phyloP scores from a whole-genome alignment of 37 sponge, comb jelly and placozoan genomes.

The Haliclona indistincta region DNA sequence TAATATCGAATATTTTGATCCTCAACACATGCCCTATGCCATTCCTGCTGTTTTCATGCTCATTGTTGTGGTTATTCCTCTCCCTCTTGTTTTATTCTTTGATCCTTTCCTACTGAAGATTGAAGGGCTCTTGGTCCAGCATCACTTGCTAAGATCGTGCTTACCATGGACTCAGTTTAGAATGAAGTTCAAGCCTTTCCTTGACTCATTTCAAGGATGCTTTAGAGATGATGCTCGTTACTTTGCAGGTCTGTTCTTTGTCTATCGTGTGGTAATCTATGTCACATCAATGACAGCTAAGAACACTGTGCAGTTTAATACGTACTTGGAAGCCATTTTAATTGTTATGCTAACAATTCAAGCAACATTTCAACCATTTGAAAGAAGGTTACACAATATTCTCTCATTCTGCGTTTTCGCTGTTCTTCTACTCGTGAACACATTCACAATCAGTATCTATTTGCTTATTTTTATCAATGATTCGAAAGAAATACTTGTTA shows the following conservation, averaged over 20 bases:
- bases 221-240: background rate
- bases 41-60: background rate
- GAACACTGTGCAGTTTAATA: background rate
- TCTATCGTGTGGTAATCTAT: background rate
- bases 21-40: background rate
- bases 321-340: background rate
- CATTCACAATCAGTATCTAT: background rate
- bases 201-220: background rate
- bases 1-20: background rate
- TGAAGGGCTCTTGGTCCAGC: background rate
- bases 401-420: background rate
- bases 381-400: background rate
- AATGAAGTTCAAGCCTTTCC: background rate
- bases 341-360: background rate
- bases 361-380: conserved; percentile 9
- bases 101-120: conserved; percentile 1
- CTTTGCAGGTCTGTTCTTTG: background rate
- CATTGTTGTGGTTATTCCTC: background rate
- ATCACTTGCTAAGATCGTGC: too few relatives aligned
- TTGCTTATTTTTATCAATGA: background rate
- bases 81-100: background rate
- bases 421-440: background rate
- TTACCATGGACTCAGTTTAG: background rate
- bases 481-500: background rate
- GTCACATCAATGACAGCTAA: background rate